Base-by-base conservation (phyloP, 2,888 invertebrate species). In the Lasioglossum zephyrum region DNA sequence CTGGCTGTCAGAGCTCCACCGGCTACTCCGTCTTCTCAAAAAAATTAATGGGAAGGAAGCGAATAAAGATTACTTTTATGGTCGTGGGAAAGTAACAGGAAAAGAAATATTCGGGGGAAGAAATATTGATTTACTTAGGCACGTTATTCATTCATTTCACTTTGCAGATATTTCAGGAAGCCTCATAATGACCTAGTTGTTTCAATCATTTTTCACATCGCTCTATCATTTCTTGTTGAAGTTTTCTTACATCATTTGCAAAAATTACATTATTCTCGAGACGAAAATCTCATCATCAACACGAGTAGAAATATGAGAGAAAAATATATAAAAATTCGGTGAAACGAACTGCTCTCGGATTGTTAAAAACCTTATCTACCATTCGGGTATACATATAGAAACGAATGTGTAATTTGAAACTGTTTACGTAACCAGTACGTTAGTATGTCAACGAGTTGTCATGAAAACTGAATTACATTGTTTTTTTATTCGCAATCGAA, bases 391-490 rank as follows among this genome's bases (percentile, higher is more conserved):
- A 39, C 8, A 18, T 0, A n/a, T n/a, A n/a, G n/a, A 36, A 18
- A 31, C 36, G 22, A 39, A 18, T 22, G 36, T 1, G 66, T 66
- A 18, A 39, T 66, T 66, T 5, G 66, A 66, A 39, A 66, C 66
- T 66, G 66, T 66, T 66, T 66, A 36, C 66, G 36, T 39, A 66
- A 6, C 36, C 66, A 57, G 11, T 11, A 57, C 57, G 57, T 57
- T 18, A 66, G 1, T 36, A 39, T 26, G 16, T 47, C 47, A 73
- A 26, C 78, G 72, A 44, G 41, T 31, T 60, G n/a, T 13, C 79
- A n/a, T 66, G 63, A 69, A 79, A 66, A 75, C 13, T 79, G 49
- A 79, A 74, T 66, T 36, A 57, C 72, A 11, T n/a, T 81, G 72
- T 57, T 47, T 72, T 73, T 31, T 73, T 53, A 18, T 73, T 53